Evolutionary conservation across 2,888 invertebrate genomes (phyloP), one percentile per base, ranked within the genome.

Genomic region (Dyspetes luteomarginatus): DNA sequence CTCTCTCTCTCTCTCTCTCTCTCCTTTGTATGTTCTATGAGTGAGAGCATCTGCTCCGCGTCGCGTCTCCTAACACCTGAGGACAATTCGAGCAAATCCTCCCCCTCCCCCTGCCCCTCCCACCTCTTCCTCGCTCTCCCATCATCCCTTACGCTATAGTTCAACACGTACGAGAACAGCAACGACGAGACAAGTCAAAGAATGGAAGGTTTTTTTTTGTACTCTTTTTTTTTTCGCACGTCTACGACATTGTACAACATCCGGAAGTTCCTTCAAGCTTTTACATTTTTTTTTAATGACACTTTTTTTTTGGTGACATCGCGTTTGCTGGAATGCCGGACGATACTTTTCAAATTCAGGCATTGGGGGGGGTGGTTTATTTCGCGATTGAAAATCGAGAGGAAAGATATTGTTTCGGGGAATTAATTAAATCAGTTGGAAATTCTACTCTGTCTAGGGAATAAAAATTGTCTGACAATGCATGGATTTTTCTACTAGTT

Each of bases 211-310:
- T 28, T 41, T 62, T 73, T 73, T 28, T 28, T 56, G 5, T n/a
- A 15, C 28, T 4, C 26, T 56, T 15, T 4, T 15, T 28, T 28
- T 12, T n/a, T 55, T 36, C 62, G 43, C 80, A 72, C 76, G 71
- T 76, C 75, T 76, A 71, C 75, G 65, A 60, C 64, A 55, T 60
- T 69, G 55, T 69, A 36, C 71, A 60, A 60, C 19, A 56, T 58
- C 58, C 52, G 65, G 73, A 85, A 85, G 90, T 89, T 90, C 88
- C 84, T 90, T 90, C 89, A 88, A 89, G 9, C 30, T 65, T 26
- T 64, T 64, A 1, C 4, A 26, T 64, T 64, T 45, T 19, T 62
- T 62, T 62, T 43, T 45, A 19, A 36, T 36, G 12, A 9, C 12
- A 12, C 15, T 43, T 52, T 52, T 58, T 36, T 48, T 74, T 55